phyloP scores from a whole-genome alignment of 2,888 invertebrate genomes.

The Acronicta aceris region DNA sequence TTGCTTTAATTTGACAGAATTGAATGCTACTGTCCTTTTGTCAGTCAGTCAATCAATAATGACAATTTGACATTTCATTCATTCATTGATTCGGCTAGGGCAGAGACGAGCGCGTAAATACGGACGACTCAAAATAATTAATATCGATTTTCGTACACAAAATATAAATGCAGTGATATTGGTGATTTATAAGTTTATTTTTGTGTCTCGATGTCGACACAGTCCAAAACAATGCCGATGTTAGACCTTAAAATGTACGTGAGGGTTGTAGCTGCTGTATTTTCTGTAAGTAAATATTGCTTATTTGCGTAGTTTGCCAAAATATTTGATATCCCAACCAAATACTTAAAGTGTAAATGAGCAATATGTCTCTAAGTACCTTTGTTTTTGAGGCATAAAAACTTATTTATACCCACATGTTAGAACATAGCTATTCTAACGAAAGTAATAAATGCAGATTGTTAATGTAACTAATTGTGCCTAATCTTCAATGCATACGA shows the following conservation, averaged over 20 bases:
- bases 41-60: background rate
- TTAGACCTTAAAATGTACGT: conserved; percentile 81
- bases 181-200: conserved; percentile 19
- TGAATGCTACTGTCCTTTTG: no score
- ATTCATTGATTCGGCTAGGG: no score
- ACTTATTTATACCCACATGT: conserved; percentile 40
- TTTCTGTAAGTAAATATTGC: conserved; percentile 76
- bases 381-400: background rate
- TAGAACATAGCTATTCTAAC: background rate
- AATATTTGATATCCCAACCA: background rate
- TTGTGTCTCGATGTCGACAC: conserved; percentile 73
- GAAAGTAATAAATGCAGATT: background rate
- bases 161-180: conserved; percentile 36
- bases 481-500: conserved; percentile 15
- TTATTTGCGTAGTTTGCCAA: conserved; percentile 10
- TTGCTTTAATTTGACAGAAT: no score
- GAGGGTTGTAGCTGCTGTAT: conserved; percentile 80
- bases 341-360: background rate
- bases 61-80: conserved; percentile 7
- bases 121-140: conserved; percentile 44
- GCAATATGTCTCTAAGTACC: background rate
- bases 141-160: conserved; percentile 58
- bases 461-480: background rate
- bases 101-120: conserved; percentile 66
- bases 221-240: conserved; percentile 79